phyloP scores from a whole-genome alignment of 2,797 vertebrate genomes.

The Trematomus bernacchii region DNA sequence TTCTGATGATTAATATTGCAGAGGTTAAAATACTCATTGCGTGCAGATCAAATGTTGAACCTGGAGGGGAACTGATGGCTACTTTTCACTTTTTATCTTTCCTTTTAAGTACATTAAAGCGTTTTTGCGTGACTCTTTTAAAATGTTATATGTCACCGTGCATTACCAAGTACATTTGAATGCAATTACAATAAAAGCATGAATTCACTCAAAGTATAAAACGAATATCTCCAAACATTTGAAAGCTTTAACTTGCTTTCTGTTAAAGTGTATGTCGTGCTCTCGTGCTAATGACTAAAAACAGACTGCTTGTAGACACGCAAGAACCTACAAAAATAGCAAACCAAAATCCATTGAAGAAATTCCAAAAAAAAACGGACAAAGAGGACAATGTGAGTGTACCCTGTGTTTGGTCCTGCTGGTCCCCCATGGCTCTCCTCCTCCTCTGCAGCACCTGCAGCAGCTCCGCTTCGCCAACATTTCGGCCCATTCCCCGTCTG shows the following conservation, averaged over 20 bases:
- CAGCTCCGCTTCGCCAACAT: constrained; percentile 80
- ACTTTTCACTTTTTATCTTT: background rate
- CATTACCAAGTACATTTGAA: background rate
- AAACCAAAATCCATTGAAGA: background rate
- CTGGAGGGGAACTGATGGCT: background rate
- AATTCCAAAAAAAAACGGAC: background rate
- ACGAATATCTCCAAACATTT: background rate
- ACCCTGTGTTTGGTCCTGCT: constrained; percentile 56
- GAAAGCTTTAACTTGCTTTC: too few relatives aligned
- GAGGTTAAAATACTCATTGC: background rate
- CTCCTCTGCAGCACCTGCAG: constrained; percentile 84
- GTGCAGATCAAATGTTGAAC: background rate
- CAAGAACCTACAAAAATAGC: background rate
- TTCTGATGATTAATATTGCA: constrained; percentile 11
- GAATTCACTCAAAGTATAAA: background rate
- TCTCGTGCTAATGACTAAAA: too few relatives aligned
- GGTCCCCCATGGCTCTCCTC: constrained; percentile 79
- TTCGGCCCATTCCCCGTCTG: constrained; percentile 62
- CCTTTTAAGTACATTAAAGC: background rate
- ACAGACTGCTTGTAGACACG: background rate
- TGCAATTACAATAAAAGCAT: background rate
- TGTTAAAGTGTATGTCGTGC: too few relatives aligned
- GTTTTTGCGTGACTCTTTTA: background rate
- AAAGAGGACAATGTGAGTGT: background rate
- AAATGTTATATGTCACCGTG: background rate